phyloP scores from a whole-genome alignment of 1,140 invertebrate species.

The Hyphantria cunea region DNA sequence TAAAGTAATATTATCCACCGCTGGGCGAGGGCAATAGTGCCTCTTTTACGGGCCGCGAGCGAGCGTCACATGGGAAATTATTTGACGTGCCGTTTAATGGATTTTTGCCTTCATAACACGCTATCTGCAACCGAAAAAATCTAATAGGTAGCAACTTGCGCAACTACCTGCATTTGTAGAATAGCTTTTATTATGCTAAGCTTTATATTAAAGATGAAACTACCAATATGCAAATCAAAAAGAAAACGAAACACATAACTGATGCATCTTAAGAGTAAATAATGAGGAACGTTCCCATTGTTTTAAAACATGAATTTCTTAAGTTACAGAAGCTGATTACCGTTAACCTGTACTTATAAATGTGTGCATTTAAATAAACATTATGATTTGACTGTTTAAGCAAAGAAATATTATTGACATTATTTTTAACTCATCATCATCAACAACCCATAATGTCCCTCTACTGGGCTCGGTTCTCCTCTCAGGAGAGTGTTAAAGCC shows the following conservation, averaged over 20 bases:
- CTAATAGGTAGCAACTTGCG: conserved; percentile 27
- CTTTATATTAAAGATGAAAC: conserved; percentile 9
- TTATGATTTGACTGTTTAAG: too few species aligned
- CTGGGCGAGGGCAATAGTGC: conserved; percentile 74
- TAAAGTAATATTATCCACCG: conserved; percentile 80
- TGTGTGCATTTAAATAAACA: too few species aligned
- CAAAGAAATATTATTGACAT: too few species aligned
- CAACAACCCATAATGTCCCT: too few species aligned
- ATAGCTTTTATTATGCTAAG: conserved; percentile 20
- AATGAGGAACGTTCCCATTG: too few species aligned
- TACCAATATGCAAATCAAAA: background rate
- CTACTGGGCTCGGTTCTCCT: too few species aligned
- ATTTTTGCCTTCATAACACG: conserved; percentile 80
- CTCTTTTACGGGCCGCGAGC: conserved; percentile 79
- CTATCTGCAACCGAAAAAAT: conserved; percentile 76
- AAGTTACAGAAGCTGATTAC: too few species aligned
- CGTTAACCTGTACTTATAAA: too few species aligned
- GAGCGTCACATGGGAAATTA: conserved; percentile 80
- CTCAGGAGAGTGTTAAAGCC: too few species aligned
- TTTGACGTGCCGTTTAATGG: conserved; percentile 81
- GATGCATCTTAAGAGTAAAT: too few species aligned
- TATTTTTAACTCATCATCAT: too few species aligned
- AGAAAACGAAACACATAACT: background rate
- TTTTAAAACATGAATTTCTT: too few species aligned
- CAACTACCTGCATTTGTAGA: conserved; percentile 26